Evolutionary conservation across 2,113 vertebrate genomes (phyloP).

Genomic region (Cnemophilus loriae): DNA sequence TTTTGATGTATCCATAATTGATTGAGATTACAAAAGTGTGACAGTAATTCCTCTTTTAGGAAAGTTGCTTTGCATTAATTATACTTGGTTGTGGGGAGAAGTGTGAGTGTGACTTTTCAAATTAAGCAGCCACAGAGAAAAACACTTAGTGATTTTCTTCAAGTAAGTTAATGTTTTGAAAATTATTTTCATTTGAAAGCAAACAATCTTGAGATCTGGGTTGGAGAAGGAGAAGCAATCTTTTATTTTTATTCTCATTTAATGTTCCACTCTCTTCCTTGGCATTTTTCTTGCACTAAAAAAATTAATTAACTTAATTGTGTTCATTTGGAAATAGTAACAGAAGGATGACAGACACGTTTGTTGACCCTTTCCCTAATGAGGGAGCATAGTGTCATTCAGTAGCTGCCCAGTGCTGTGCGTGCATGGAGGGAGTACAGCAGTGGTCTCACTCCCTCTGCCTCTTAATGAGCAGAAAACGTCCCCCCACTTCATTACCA

Average conservation of each 20-base stretch:
- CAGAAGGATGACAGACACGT: background rate
- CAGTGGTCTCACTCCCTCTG: background rate
- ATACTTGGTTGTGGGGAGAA: constrained; percentile 28
- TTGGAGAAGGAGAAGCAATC: background rate
- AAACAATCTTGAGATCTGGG: background rate
- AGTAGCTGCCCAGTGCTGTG: background rate
- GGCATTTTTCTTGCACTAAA: background rate
- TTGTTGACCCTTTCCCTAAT: constrained; percentile 11
- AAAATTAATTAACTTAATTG: constrained; percentile 46
- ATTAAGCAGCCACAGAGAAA: constrained; percentile 27
- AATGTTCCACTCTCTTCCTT: background rate
- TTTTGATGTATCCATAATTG: constrained; percentile 48
- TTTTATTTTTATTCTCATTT: background rate
- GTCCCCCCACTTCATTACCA: background rate
- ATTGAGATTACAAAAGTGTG: constrained; percentile 26
- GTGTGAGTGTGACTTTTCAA: constrained; percentile 31
- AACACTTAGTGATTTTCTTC: constrained; percentile 12
- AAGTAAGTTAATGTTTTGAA: constrained; percentile 20
- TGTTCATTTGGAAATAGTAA: constrained; percentile 40
- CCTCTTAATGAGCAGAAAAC: background rate
- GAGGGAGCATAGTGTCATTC: constrained; percentile 7
- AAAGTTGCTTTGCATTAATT: constrained; percentile 52
- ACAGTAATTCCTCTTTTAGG: constrained; percentile 41
- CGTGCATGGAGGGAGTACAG: background rate
- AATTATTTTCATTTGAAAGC: constrained; percentile 49